Evolutionary conservation across 2,888 invertebrate species (phyloP), one percentile per base, ranked within the genome.

Genomic region (Euzophera pinguis): DNA sequence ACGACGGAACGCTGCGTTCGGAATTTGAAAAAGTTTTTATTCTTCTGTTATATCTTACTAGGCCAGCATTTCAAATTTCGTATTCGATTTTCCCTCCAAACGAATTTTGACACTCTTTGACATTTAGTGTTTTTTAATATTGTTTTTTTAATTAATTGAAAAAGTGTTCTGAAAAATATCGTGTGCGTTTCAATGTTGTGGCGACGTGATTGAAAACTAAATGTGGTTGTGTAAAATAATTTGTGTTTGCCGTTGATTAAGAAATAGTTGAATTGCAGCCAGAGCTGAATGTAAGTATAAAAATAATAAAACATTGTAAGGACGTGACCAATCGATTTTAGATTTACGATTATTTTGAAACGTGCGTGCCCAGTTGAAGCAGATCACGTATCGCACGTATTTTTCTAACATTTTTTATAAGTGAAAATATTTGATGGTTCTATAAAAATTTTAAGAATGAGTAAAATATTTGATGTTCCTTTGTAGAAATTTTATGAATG

Each of bases 211-310:
- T 53, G 9, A 50, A 50, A 54, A 56, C 50, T 51, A 50, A 5
- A 50, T 59, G 62, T 67, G 67, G 12, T 48, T 57, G 59, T 53
- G 32, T 47, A 39, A 3, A 47, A 38, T 37, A 37, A 37, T 37
- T 38, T 13, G 48, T 48, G 48, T 48, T 48, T 48, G 37, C 38
- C 35, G 65, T 63, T 63, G 58, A 65, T 67, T 61, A 62, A 61
- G 55, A 67, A 70, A 67, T 68, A 52, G 57, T 67, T 65, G 63
- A 64, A 58, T 53, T 49, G 54, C 50, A 61, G 67, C 67, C 64
- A 66, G 59, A 55, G 55, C 52, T 37, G 38, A 53, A 49, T 38
- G 53, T 53, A 43, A 53, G 53, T 53, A 53, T 13, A 27, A 35
- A 53, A 53, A 35, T 45, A 53, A 41, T 52, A 34, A 38, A 43